phyloP scores from a whole-genome alignment of 2,113 vertebrate species.

The Gymnocephalus cernua region DNA sequence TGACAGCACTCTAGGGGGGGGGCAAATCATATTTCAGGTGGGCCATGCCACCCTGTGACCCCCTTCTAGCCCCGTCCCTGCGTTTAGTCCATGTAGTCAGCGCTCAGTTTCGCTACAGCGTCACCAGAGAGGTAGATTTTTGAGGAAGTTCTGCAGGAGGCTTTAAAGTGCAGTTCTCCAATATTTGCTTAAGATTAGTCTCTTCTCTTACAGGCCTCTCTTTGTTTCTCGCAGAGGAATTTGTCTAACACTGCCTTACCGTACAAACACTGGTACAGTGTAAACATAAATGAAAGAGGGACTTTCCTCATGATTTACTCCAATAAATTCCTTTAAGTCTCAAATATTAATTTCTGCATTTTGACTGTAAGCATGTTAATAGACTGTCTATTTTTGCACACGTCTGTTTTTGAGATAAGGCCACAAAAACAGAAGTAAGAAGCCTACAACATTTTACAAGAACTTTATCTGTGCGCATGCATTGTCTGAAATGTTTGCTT shows the following conservation, averaged over 20 bases:
- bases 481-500: neutral
- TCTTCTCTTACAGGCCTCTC: conserved; percentile 3
- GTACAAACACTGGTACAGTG: neutral
- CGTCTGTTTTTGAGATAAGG: neutral
- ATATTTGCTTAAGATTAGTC: conserved; percentile 50
- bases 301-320: neutral
- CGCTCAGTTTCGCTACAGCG: neutral
- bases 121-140: conserved; percentile 15
- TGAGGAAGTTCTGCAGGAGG: conserved; percentile 23
- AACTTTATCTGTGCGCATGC: neutral
- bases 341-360: neutral
- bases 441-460: too few species aligned
- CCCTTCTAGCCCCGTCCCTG: too few species aligned
- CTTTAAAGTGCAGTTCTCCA: conserved; percentile 21
- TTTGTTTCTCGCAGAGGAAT: conserved; percentile 26
- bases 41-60: too few species aligned
- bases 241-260: conserved; percentile 14
- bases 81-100: neutral
- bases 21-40: too few species aligned
- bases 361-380: neutral
- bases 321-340: neutral
- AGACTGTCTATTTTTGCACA: neutral
- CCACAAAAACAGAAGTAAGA: neutral
- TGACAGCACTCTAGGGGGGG: too few species aligned
- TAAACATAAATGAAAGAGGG: conserved; percentile 29